Conservation (phyloP, 1,140 invertebrate genomes). For the Drosophila repletoides region DNA sequence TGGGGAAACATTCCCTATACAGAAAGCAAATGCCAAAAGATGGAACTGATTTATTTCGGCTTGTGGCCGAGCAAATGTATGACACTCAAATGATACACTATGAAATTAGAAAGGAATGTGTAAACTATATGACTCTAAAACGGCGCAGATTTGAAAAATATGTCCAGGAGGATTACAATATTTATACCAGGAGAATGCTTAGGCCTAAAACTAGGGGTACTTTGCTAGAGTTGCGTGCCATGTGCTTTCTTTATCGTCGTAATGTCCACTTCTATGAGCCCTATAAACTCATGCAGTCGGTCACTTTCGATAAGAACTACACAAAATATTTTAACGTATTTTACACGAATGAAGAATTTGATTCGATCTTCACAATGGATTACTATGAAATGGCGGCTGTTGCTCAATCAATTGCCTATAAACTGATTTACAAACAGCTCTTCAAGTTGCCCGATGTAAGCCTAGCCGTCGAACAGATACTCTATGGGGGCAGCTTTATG, state of each 20-base stretch:
- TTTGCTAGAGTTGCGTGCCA: slow-evolving; percentile 86
- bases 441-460: slow-evolving; percentile 88
- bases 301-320: slow-evolving; percentile 13
- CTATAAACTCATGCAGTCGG: slow-evolving; percentile 82
- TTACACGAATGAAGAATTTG: slow-evolving; percentile 89
- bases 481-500: slow-evolving; percentile 84
- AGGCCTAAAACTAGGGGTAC: slow-evolving; percentile 87
- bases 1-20: slow-evolving; percentile 89
- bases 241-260: slow-evolving; percentile 87
- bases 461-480: slow-evolving; percentile 88
- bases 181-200: slow-evolving; percentile 86
- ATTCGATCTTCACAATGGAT: slow-evolving; percentile 88
- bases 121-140: slow-evolving; percentile 87
- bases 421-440: slow-evolving; percentile 89
- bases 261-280: slow-evolving; percentile 89
- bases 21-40: slow-evolving; percentile 91
- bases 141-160: slow-evolving; percentile 81
- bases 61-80: slow-evolving; percentile 92
- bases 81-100: slow-evolving; percentile 89
- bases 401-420: slow-evolving; percentile 92
- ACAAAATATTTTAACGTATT: slow-evolving; percentile 83
- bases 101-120: slow-evolving; percentile 87
- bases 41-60: slow-evolving; percentile 90
- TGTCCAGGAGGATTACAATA: slow-evolving; percentile 83
- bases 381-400: slow-evolving; percentile 88